Evolutionary conservation across 2,113 vertebrate genomes (phyloP), one percentile per base, ranked within the genome.

Genomic region (Labrus mixtus): DNA sequence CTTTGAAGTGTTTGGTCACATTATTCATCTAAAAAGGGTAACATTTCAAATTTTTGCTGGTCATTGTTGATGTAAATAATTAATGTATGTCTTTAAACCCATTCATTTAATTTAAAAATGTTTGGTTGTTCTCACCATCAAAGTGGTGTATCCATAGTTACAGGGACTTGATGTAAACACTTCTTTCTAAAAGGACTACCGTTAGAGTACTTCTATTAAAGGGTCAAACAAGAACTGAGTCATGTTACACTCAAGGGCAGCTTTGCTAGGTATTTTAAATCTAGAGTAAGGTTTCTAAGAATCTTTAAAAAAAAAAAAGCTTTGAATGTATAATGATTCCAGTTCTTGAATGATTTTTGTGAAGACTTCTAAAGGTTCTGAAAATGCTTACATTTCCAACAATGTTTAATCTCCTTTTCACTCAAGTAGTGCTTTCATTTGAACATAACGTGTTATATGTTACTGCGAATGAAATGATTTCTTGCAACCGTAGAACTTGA

Each of bases 11-110:
- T 15, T 41, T 3, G 6, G 39, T 39, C 13, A 45, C 43, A 45
- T 45, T 3, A 43, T 15, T 62, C 1, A 39, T 61, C 8, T 22
- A 19, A 29, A 37, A 46, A 45, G 13, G 17, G 15, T 77, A 36
- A 13, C n/a, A n/a, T 37, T 62, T 66, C 43, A 67, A 45, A 16
- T 33, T 60, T 55, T 20, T 19, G 3, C 33, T 48, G 25, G n/a
- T 33, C 3, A 64, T n/a, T 9, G 39, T 2, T 60, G 0, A 17
- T 56, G 25, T 68, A 76, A 61, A 73, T 20, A 60, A 57, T 66
- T 0, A 2, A 10, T 19, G 9, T 45, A 39, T 48, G 17, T 48
- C 46, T 48, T 48, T 16, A 19, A 48, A 48, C 4, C 0, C 6
- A 48, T 48, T 48, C 17, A 1, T 48, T 48, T 17, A 8, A 19